Evolutionary conservation across 2,888 invertebrate species (phyloP), one percentile per base, ranked within the genome.

Genomic region (Apoda limacodes): DNA sequence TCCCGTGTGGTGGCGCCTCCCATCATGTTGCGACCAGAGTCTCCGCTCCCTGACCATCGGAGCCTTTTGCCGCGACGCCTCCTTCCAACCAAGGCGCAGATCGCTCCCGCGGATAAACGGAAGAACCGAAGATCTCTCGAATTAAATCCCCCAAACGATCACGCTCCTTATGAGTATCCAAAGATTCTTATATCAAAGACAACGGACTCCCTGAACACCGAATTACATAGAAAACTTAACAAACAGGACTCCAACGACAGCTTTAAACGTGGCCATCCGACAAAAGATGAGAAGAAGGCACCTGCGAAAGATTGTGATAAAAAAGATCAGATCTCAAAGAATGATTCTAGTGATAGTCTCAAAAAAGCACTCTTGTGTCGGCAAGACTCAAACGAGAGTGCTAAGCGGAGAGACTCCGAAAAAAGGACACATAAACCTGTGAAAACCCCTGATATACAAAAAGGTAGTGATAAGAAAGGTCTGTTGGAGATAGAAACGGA

Each of bases 41-140:
- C 80, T 30, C 78, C 80, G n/a, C 78, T 80, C 61, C 76, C 80
- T 72, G 80, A 80, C 54, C 80, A 80, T 49, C 76, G 80, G 61
- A 78, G 75, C 64, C 65, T 80, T 35, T 66, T 78, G 39, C 70
- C 78, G 32, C 66, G 80, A 37, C 71, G 80, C 40, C 60, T 80
- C 48, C 64, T 80, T 27, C 76, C 80, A 22, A 70, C 53, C 47
- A 78, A 78, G 49, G 76, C 80, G 14, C 80, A 80, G 35, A 76
- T 78, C 38, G 72, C 69, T 13, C 76, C 81, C 15, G 65, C 61
- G 2, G 78, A 80, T 50, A 81, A 78, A 43, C 62, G 67, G 36
- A 75, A 72, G 39, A 80, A 81, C 51, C 55, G 82, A 27, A 61
- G 76, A 43, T 81, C 82, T 34, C 65, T 82, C 19, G 82, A 82